A percentile compares a stretch with the other conserved stretches of the same genome.
phyloP scores from a whole-genome alignment of 2,888 invertebrate genomes.

The Protonemura montana region DNA sequence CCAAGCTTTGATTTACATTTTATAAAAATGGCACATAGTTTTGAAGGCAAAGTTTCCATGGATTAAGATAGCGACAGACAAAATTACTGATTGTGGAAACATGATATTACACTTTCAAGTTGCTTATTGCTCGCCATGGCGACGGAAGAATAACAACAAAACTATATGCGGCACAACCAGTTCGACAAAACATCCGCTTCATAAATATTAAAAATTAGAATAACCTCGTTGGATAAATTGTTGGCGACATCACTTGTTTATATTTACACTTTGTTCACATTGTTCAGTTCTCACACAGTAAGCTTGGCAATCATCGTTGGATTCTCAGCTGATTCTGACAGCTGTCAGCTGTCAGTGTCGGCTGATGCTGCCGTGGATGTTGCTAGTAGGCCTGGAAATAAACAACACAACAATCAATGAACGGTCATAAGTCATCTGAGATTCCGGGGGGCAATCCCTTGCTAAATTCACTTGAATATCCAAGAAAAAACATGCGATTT shows the following conservation, averaged over 20 bases:
- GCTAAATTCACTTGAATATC: too few species aligned
- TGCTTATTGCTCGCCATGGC: too few species aligned
- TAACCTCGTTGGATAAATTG: neutral
- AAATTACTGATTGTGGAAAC: too few species aligned
- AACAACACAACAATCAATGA: neutral
- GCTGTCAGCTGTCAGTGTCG: constrained; percentile 19
- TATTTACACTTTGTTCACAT: constrained; percentile 23
- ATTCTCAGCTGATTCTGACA: too few species aligned
- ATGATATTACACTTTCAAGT: too few species aligned
- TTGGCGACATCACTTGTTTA: neutral
- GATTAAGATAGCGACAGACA: neutral
- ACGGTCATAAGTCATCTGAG: neutral
- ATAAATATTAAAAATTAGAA: neutral
- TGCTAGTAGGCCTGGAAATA: constrained; percentile 22
- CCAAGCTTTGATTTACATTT: neutral
- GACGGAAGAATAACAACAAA: too few species aligned
- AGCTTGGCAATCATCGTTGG: neutral
- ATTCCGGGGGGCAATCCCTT: too few species aligned
- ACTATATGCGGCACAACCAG: neutral
- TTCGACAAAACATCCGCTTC: neutral
- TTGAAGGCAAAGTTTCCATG: neutral
- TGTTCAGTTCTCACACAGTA: neutral
- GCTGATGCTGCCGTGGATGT: neutral
- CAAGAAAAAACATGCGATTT: too few species aligned
- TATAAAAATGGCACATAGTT: neutral